phyloP scores from a whole-genome alignment of 1,140 invertebrate genomes.

The Pseudomyrmex concolor region DNA sequence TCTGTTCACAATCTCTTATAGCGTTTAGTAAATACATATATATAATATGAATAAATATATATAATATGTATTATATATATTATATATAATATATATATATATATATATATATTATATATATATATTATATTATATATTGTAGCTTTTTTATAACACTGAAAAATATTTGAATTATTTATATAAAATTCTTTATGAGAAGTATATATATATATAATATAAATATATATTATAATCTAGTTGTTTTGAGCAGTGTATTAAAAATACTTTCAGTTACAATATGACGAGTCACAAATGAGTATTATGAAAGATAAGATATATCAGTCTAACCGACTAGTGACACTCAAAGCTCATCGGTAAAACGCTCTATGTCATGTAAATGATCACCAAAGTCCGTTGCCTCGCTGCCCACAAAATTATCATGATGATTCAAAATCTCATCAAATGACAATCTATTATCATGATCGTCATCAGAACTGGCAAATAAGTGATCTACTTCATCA shows the following conservation, averaged over 20 bases:
- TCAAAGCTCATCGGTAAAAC: conserved; percentile 93
- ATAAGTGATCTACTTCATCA: conserved; percentile 96
- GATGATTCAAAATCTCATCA: conserved; percentile 94
- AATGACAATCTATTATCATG: conserved; percentile 93
- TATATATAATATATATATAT: too few species aligned
- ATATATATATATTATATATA: too few species aligned
- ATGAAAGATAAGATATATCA: conserved; percentile 33
- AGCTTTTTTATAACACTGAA: neutral
- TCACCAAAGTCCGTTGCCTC: conserved; percentile 98
- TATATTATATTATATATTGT: neutral
- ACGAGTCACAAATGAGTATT: conserved; percentile 32
- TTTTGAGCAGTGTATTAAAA: conserved; percentile 53
- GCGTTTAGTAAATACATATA: neutral
- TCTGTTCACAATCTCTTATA: neutral
- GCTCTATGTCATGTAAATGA: conserved; percentile 92
- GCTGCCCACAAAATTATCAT: conserved; percentile 97
- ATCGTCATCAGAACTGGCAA: conserved; percentile 95
- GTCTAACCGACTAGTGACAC: neutral
- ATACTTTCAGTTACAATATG: conserved; percentile 49
- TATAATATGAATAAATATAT: too few species aligned
- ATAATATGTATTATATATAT: neutral
- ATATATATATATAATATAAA: too few species aligned
- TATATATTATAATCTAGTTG: neutral
- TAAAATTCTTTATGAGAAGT: too few species aligned
- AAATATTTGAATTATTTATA: neutral